These are phyloP conservation scores for Cephalophus harveyi DNA, from an alignment of 2,113 vertebrate genomes.

Conservation along the genomic window DNA sequence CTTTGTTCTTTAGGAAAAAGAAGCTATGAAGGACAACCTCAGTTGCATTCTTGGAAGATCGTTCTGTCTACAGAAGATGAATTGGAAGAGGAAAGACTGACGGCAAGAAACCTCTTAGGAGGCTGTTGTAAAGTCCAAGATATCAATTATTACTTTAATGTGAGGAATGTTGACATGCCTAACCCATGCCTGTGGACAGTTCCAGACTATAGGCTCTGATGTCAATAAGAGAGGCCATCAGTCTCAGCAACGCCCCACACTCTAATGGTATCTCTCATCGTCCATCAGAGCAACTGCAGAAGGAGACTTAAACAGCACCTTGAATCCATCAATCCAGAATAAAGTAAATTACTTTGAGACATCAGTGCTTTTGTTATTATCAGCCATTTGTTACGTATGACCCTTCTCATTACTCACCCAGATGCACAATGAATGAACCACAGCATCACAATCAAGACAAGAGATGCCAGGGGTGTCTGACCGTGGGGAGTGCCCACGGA, in stretches of 20 bases:
- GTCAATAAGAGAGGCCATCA: not conserved
- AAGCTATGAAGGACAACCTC: not conserved
- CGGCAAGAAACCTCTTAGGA: not conserved
- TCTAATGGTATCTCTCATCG: not conserved
- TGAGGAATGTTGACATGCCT: not conserved
- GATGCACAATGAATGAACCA: not conserved
- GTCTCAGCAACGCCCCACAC: not conserved
- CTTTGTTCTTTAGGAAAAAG: not conserved
- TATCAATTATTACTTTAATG: not conserved
- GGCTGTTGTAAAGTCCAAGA: not conserved
- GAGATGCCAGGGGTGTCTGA: not conserved
- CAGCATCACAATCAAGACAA: not conserved
- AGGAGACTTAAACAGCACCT: not conserved
- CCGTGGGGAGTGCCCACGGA: accelerated
- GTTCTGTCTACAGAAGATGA: not conserved
- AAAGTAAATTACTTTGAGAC: not conserved
- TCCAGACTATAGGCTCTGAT: not conserved
- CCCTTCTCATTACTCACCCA: too few species aligned
- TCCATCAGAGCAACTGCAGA: not conserved
- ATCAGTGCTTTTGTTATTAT: not conserved
- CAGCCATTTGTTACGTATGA: not conserved
- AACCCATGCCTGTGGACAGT: not conserved
- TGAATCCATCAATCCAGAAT: not conserved
- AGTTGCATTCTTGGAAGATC: not conserved
- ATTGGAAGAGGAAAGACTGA: not conserved